phyloP scores from a whole-genome alignment of 2,113 vertebrate genomes.

The Penelope pileata region DNA sequence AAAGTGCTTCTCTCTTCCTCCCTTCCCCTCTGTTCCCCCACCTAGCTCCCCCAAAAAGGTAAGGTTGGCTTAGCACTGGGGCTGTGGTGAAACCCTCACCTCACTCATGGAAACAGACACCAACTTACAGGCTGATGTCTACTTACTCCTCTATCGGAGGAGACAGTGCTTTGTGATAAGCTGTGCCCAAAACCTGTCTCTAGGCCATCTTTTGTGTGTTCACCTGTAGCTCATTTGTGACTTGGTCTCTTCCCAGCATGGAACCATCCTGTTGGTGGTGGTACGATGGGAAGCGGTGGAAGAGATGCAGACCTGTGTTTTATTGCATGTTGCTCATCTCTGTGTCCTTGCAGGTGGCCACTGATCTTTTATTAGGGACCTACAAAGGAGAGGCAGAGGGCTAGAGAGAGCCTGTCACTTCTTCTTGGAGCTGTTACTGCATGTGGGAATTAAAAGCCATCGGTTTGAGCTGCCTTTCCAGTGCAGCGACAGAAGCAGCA shows the following conservation, averaged over 20 bases:
- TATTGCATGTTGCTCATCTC: neutral
- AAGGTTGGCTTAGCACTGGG: neutral
- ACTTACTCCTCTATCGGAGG: neutral
- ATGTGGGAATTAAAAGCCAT: neutral
- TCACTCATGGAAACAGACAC: neutral
- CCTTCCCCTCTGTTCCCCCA: neutral
- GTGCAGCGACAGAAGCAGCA: neutral
- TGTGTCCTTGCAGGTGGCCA: neutral
- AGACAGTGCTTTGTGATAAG: neutral
- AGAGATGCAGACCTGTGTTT: neutral
- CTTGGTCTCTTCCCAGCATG: neutral
- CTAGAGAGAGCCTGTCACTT: neutral
- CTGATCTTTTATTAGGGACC: neutral
- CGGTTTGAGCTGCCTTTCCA: neutral
- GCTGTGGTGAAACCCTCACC: neutral
- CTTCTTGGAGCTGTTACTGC: neutral
- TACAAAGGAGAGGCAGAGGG: neutral
- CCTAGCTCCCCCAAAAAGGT: neutral
- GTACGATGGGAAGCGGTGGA: neutral
- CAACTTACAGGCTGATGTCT: neutral
- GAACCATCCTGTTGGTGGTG: neutral
- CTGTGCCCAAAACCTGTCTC: neutral
- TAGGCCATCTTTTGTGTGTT: neutral
- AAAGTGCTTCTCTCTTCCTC: slow-evolving; percentile 35
- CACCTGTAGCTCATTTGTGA: neutral